These are phyloP conservation scores for Phortica okadai DNA, from an alignment of 2,888 invertebrate species.

Conservation along the genomic window DNA sequence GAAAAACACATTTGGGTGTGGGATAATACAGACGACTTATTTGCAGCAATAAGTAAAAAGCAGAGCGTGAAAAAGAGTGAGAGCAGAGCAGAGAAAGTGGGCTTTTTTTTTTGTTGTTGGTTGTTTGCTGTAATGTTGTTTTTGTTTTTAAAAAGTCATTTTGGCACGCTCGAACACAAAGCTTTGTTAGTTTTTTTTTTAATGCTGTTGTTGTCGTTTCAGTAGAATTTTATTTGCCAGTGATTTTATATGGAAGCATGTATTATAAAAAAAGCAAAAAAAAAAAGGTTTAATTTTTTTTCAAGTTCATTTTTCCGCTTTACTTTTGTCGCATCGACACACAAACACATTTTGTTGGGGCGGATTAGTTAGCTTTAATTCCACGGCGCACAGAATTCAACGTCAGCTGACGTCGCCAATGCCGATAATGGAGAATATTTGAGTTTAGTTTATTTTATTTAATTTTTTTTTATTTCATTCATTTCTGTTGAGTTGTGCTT, in stretches of 20 bases:
- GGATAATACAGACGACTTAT: too few species aligned
- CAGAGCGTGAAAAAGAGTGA: too few species aligned
- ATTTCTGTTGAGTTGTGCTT: too few species aligned
- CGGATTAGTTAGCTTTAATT: slow-evolving; percentile 72
- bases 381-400: slow-evolving; percentile 63
- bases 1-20: too few species aligned
- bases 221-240: neutral
- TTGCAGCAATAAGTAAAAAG: too few species aligned
- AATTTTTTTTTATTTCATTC: neutral
- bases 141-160: neutral
- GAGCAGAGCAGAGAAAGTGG: too few species aligned
- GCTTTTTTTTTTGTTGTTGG: too few species aligned
- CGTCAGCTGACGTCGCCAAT: slow-evolving; percentile 38
- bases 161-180: neutral
- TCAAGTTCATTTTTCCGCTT: too few species aligned
- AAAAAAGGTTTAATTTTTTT: too few species aligned
- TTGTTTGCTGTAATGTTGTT: neutral
- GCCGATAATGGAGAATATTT: neutral
- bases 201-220: slow-evolving; percentile 2
- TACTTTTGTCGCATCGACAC: slow-evolving; percentile 37
- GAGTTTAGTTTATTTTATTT: slow-evolving; percentile 25
- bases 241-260: too few species aligned
- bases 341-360: slow-evolving; percentile 49
- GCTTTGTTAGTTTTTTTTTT: slow-evolving; percentile 7
- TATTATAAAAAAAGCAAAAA: too few species aligned